Conservation (phyloP, 1,140 invertebrate genomes). For the Lordiphosa collinella region DNA sequence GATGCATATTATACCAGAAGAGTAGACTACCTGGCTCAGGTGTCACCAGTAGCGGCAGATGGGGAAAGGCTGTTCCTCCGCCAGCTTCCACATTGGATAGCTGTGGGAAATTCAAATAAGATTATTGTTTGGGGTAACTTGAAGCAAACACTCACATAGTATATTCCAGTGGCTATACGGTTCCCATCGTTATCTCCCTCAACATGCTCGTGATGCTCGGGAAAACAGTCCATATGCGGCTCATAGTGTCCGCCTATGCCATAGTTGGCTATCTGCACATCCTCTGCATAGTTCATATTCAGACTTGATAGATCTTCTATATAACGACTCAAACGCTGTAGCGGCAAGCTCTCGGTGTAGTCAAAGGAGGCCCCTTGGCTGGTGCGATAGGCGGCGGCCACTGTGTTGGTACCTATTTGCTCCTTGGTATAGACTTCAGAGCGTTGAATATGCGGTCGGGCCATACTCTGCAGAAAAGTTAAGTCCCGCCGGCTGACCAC, state of each 20-base stretch:
- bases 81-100: constrained; percentile 93
- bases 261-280: constrained; percentile 98
- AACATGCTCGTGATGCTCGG: constrained; percentile 82
- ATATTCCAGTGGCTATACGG: constrained; percentile 93
- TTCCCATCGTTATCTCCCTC: constrained; percentile 85
- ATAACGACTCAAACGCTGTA: constrained; percentile 86
- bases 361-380: constrained; percentile 98
- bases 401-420: constrained; percentile 19
- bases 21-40: constrained; percentile 93
- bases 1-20: constrained; percentile 97
- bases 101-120: constrained; percentile 78
- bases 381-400: constrained; percentile 89
- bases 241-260: constrained; percentile 99
- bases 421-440: constrained; percentile 45
- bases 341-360: constrained; percentile 87
- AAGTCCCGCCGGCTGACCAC: constrained; percentile 93
- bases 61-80: constrained; percentile 94
- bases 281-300: constrained; percentile 91
- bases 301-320: constrained; percentile 90
- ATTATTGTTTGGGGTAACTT: too few relatives aligned
- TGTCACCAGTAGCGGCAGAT: constrained; percentile 86
- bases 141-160: constrained; percentile 82
- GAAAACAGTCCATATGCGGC: constrained; percentile 93
- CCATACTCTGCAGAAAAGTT: constrained; percentile 89
- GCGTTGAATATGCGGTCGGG: constrained; percentile 85